Percentiles rank a stretch among this genome's conserved stretches.
phyloP scores from a whole-genome alignment of 2,888 invertebrate species.

The Drosophila affinis region DNA sequence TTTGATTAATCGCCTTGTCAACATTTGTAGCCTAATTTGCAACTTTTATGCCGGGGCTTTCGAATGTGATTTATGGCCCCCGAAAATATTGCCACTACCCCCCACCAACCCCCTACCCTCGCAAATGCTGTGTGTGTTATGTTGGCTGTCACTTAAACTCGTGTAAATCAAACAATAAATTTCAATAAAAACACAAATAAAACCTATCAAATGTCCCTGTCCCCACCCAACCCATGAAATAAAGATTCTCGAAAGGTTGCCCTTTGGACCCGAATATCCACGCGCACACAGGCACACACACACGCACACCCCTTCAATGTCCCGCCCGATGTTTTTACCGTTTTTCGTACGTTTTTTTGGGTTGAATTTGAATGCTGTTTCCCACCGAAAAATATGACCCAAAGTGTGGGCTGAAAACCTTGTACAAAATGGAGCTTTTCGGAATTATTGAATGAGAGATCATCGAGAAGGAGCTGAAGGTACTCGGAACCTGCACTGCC shows the following conservation, averaged over 20 bases:
- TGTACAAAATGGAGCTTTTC: neutral
- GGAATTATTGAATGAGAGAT: neutral
- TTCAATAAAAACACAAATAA: constrained; percentile 70
- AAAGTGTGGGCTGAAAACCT: neutral
- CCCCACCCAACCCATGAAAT: neutral
- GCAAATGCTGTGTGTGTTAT: constrained; percentile 20
- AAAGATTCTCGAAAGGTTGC: constrained; percentile 27
- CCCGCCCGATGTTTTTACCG: neutral
- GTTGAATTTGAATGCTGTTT: neutral
- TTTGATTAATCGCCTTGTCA: constrained; percentile 55
- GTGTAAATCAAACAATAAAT: constrained; percentile 68
- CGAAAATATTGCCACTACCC: neutral
- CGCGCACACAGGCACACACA: neutral
- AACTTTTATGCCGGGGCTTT: constrained; percentile 53
- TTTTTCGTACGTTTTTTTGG: neutral
- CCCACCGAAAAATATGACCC: neutral
- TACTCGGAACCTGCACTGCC: no score
- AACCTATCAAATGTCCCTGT: constrained; percentile 49
- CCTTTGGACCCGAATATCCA: neutral
- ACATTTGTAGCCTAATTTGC: constrained; percentile 53
- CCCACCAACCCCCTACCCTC: neutral
- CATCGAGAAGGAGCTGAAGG: no score
- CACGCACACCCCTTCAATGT: neutral
- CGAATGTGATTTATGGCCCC: constrained; percentile 50
- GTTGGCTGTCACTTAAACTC: constrained; percentile 46